Evolutionary conservation across 2,797 vertebrate species (phyloP).

Genomic region (Manis crassicaudata): DNA sequence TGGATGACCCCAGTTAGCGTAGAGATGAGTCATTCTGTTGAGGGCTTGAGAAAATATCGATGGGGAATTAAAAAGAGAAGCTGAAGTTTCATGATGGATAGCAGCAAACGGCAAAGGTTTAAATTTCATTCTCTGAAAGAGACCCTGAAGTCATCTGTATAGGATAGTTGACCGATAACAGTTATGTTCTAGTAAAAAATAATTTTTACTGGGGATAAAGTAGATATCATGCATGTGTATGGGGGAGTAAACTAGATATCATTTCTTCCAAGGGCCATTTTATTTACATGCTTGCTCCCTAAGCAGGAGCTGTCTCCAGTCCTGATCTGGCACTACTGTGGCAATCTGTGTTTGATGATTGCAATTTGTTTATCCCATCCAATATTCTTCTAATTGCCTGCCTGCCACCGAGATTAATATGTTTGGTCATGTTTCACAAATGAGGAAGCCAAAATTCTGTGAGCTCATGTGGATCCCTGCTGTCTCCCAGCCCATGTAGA

Average conservation of each 20-base stretch:
- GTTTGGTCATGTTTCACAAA: slow-evolving; percentile 35
- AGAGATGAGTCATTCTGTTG: not conserved
- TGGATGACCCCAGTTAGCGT: not conserved
- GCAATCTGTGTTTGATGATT: not conserved
- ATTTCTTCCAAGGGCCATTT: not conserved
- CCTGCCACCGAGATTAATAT: slow-evolving; percentile 50
- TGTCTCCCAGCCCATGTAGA: not conserved
- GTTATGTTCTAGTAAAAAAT: not conserved
- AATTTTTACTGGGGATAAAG: not conserved
- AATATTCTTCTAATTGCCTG: slow-evolving; percentile 15
- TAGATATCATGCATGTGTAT: not conserved
- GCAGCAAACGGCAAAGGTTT: not conserved
- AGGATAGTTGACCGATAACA: not conserved
- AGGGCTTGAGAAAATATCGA: not conserved
- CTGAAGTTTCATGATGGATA: not conserved
- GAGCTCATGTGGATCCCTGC: slow-evolving; percentile 12
- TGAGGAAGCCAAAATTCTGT: slow-evolving; percentile 48
- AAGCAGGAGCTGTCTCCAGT: not conserved
- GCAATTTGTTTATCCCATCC: not conserved
- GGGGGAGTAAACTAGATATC: no score
- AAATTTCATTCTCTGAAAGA: not conserved
- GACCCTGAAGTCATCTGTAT: not conserved
- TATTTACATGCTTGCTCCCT: not conserved
- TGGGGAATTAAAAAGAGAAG: not conserved
- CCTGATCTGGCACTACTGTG: not conserved